Percentiles rank a stretch among this genome's conserved stretches.
phyloP scores from a whole-genome alignment of 2,888 invertebrate genomes.

The Ligdia adustata region DNA sequence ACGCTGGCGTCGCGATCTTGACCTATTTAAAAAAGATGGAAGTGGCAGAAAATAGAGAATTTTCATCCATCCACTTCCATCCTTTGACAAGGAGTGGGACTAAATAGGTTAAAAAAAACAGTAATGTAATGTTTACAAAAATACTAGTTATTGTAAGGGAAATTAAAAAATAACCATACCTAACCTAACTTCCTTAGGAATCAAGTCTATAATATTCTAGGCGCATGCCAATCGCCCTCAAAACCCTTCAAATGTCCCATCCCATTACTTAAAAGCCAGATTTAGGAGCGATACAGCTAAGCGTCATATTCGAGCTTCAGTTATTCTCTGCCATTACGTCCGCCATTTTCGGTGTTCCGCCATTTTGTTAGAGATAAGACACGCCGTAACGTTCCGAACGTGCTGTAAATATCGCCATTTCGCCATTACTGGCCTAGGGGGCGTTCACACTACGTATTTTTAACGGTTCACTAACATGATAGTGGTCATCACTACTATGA shows the following conservation, averaged over 20 bases:
- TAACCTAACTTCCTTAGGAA: too few species aligned
- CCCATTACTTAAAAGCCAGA: constrained; percentile 5
- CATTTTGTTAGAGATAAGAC: constrained; percentile 17
- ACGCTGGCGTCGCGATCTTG: too few species aligned
- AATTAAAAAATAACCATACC: too few species aligned
- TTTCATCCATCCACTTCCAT: too few species aligned
- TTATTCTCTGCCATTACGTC: constrained; percentile 9
- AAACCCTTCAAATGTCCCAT: background rate
- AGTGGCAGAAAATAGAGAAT: too few species aligned
- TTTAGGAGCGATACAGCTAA: constrained; percentile 3
- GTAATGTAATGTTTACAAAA: too few species aligned
- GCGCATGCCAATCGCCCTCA: too few species aligned
- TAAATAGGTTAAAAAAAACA: background rate
- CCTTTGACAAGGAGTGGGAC: background rate
- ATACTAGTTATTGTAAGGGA: too few species aligned
- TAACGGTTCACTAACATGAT: background rate
- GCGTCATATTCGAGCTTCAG: constrained; percentile 8
- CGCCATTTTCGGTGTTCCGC: constrained; percentile 10
- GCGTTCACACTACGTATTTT: background rate
- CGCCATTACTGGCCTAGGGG: constrained; percentile 1
- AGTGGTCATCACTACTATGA: background rate
- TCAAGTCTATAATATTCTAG: too few species aligned
- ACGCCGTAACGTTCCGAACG: constrained; percentile 11
- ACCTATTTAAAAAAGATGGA: too few species aligned
- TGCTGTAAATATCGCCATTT: constrained; percentile 19